A percentile compares a stretch with the other conserved stretches of the same genome.
Evolutionary conservation across 2,888 invertebrate genomes (phyloP).

Genomic region (Ochropacha duplaris): DNA sequence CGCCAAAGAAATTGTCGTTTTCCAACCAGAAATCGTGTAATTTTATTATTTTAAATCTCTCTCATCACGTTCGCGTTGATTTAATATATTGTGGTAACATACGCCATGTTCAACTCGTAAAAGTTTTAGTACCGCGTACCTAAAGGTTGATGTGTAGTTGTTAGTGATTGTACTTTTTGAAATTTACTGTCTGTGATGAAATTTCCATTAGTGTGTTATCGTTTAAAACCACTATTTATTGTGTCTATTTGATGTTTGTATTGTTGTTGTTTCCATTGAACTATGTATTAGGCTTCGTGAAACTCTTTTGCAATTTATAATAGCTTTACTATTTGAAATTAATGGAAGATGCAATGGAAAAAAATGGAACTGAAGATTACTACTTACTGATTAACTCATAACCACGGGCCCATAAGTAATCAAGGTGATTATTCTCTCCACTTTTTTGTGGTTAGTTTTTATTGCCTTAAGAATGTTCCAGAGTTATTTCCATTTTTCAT

Average conservation of each 20-base stretch:
- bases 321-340: background rate
- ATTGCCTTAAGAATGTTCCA: too few species aligned
- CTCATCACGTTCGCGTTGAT: background rate
- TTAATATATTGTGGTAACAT: constrained; percentile 12
- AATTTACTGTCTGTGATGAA: background rate
- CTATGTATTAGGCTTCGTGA: background rate
- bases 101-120: background rate
- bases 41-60: constrained; percentile 9
- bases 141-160: background rate
- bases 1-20: constrained; percentile 87
- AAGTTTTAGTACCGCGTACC: background rate
- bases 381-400: background rate
- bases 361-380: background rate
- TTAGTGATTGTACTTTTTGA: background rate
- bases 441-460: too few species aligned
- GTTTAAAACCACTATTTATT: background rate
- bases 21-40: constrained; percentile 87
- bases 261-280: background rate
- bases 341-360: background rate
- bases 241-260: background rate
- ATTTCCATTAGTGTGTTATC: background rate
- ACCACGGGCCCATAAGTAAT: too few species aligned
- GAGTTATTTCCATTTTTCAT: too few species aligned
- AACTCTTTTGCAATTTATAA: background rate
- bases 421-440: too few species aligned